A percentile compares a stretch with the other conserved stretches of the same genome.
These are phyloP conservation scores for Cheilosia soror DNA, from an alignment of 2,888 invertebrate genomes.

Conservation along the genomic window DNA sequence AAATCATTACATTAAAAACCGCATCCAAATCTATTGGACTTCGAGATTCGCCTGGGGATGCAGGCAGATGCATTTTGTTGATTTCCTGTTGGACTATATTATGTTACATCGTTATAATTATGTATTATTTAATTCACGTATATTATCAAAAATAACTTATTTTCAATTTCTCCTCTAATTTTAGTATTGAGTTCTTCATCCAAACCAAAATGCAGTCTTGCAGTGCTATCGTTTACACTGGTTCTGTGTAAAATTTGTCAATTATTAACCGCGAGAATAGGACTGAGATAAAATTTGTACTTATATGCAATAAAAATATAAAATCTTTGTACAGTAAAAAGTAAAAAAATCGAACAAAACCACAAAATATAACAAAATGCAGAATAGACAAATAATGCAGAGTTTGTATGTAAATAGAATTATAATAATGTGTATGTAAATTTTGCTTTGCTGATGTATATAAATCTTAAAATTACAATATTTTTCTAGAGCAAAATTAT, in stretches of 20 bases:
- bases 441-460: slow-evolving; percentile 51
- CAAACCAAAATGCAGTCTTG: slow-evolving; percentile 42
- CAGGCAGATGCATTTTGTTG: too few species aligned
- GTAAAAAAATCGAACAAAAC: neutral
- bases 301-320: neutral
- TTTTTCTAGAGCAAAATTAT: slow-evolving; percentile 52
- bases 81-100: too few species aligned
- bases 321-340: slow-evolving; percentile 54
- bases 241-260: slow-evolving; percentile 66
- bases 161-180: slow-evolving; percentile 44
- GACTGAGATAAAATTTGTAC: slow-evolving; percentile 64
- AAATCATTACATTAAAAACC: too few species aligned
- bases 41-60: too few species aligned
- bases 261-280: slow-evolving; percentile 59
- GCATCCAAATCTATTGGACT: too few species aligned
- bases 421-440: slow-evolving; percentile 20
- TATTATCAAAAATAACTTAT: neutral
- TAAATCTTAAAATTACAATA: slow-evolving; percentile 62
- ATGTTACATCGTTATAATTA: too few species aligned
- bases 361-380: slow-evolving; percentile 10
- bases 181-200: slow-evolving; percentile 76
- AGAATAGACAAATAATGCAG: neutral
- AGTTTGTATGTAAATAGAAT: slow-evolving; percentile 38
- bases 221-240: slow-evolving; percentile 54
- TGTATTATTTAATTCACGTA: too few species aligned